Evolutionary conservation across 2,113 vertebrate species (phyloP), one percentile per base, ranked within the genome.

Genomic region (Mola mola): DNA sequence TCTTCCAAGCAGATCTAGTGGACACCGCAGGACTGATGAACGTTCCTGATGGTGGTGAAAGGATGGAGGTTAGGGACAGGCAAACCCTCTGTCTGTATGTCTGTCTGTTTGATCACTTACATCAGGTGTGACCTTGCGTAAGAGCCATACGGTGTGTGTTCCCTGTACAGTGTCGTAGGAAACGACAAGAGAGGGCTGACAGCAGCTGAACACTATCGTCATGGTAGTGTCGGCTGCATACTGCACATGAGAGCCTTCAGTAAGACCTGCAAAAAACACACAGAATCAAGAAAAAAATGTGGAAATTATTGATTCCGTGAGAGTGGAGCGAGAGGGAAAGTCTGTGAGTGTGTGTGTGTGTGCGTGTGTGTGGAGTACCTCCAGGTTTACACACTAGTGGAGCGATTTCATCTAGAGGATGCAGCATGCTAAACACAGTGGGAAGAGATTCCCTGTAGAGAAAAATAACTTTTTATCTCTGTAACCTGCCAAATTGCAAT

Each of bases 391-490:
- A 97, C 38, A 98, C 88, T 6, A 98, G 85, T 34, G 97, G 97
- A 6, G 95, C 94, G 34, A 98, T 96, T 87, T 98, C 96, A 86
- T 98, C 96, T 53, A 99, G 86, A 0, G 96, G 96, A 72, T 99
- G 96, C 29, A 98, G 84, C 96, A 99, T 98, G 87, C 96, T 98
- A 89, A 98, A 99, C 79, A 98, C 86, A 0, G 94, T 98, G 0
- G 97, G 96, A 62, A 99, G 90, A 82, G 94, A 94, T 43, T 98
- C 96, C 75, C 96, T 99, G 82, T 40, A 42, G 72, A 79, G 22
- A 44, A 17, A 66, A 22, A 51, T 2, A 48, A 57, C n/a, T n/a
- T n/a, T n/a, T 3, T 29, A 9, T 4, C 24, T 63, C 34, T 2
- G 15, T 59, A 34, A 46, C 7, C 29, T 6, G 4, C n/a, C 1